These are phyloP conservation scores for Nannoperca australis DNA, from an alignment of 2,797 vertebrate genomes.

Conservation along the genomic window DNA sequence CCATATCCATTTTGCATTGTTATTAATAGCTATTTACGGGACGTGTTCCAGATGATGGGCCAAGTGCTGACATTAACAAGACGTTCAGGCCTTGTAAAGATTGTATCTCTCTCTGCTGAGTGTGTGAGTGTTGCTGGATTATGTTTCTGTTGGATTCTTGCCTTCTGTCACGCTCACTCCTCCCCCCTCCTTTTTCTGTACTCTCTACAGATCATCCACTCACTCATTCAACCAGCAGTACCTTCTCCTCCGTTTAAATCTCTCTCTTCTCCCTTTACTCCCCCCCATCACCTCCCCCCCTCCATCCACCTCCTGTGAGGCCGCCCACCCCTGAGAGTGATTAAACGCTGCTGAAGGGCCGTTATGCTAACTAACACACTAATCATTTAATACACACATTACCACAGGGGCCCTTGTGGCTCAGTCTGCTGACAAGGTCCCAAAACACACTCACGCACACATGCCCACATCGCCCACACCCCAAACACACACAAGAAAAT, in stretches of 20 bases:
- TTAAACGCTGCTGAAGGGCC: slow-evolving; percentile 86
- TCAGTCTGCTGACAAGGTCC: slow-evolving; percentile 84
- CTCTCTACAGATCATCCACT: slow-evolving; percentile 68
- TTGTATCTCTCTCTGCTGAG: slow-evolving; percentile 75
- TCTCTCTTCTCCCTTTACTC: slow-evolving; percentile 47
- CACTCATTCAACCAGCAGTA: slow-evolving; percentile 68
- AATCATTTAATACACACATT: slow-evolving; percentile 89
- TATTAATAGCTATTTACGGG: slow-evolving; percentile 80
- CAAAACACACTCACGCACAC: slow-evolving; percentile 79
- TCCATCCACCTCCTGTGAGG: slow-evolving; percentile 79
- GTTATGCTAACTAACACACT: slow-evolving; percentile 88
- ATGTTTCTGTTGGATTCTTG: slow-evolving; percentile 78
- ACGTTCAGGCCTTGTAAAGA: slow-evolving; percentile 79
- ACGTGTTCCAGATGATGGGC: slow-evolving; percentile 77
- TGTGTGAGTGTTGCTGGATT: slow-evolving; percentile 73
- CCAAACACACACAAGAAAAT: slow-evolving; percentile 62
- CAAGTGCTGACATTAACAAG: slow-evolving; percentile 81
- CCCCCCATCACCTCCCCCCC: slow-evolving; percentile 25
- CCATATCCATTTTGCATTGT: slow-evolving; percentile 69
- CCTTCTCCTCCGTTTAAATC: slow-evolving; percentile 66
- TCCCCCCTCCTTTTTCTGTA: slow-evolving; percentile 37
- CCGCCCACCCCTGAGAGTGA: slow-evolving; percentile 86
- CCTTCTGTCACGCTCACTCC: slow-evolving; percentile 58
- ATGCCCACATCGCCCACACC: slow-evolving; percentile 55
- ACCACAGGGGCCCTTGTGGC: slow-evolving; percentile 85